These are phyloP conservation scores for Paramormyrops kingsleyae DNA, from an alignment of 2,113 vertebrate species.

Conservation along the genomic window DNA sequence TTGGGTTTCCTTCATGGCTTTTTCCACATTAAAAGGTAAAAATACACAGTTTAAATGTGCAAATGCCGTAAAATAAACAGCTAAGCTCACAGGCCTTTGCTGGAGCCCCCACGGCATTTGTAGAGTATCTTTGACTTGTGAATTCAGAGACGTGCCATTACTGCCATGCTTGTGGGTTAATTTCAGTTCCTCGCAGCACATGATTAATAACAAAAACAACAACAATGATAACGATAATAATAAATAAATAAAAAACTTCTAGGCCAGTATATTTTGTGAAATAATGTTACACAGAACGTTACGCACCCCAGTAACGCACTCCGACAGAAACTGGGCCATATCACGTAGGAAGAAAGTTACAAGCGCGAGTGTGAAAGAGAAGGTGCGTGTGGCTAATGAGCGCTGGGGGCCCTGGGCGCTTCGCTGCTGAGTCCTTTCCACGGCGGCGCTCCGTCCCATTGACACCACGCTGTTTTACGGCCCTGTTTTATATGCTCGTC, in stretches of 20 bases:
- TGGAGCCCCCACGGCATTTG: not conserved
- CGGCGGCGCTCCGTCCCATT: not conserved
- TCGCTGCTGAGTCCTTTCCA: not conserved
- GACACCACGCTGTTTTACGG: conserved; percentile 18
- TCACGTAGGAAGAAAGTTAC: conserved; percentile 6
- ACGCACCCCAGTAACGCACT: not conserved
- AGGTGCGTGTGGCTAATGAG: conserved; percentile 9
- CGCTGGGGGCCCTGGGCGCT: not conserved
- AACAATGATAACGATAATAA: not conserved
- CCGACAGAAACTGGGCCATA: not conserved
- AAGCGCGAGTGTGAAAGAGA: not conserved
- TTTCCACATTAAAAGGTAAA: not conserved
- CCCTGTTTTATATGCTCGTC: not conserved
- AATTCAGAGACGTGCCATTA: not conserved
- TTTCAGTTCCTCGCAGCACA: not conserved
- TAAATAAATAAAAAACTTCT: not conserved
- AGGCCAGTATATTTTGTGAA: not conserved
- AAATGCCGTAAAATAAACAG: not conserved
- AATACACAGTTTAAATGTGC: not conserved
- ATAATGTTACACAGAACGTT: not conserved
- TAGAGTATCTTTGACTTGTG: not conserved
- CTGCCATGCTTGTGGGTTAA: not conserved
- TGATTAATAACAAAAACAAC: not conserved
- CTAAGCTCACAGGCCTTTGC: not conserved
- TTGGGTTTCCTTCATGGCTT: not conserved